phyloP scores from a whole-genome alignment of 1,140 invertebrate genomes.

The Hydropsyche tenuis region DNA sequence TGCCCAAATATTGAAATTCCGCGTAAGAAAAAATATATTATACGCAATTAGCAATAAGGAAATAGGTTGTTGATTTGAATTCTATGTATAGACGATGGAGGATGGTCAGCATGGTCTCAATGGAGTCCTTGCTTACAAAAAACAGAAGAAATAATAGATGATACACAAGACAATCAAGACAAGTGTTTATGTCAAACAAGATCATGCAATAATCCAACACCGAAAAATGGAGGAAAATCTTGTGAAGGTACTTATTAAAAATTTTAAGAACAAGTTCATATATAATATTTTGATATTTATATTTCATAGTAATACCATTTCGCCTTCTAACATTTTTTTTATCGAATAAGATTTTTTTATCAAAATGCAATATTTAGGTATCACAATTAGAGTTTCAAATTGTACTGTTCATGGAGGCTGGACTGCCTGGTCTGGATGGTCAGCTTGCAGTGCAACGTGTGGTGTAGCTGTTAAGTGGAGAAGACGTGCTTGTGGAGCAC shows the following conservation, averaged over 20 bases:
- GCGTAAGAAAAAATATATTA: constrained; percentile 8
- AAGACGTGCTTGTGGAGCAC: constrained; percentile 79
- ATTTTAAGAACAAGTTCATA: constrained; percentile 35
- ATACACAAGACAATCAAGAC: constrained; percentile 61
- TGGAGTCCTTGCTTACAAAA: constrained; percentile 70
- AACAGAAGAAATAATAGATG: constrained; percentile 52
- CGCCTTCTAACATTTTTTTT: too few relatives aligned
- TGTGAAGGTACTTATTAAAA: constrained; percentile 70
- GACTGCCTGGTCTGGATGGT: constrained; percentile 88
- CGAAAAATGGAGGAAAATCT: constrained; percentile 74
- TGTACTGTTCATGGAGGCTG: constrained; percentile 86
- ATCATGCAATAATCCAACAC: constrained; percentile 82
- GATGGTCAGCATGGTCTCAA: constrained; percentile 75
- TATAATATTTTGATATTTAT: not conserved
- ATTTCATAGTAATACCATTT: not conserved
- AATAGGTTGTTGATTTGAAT: too few relatives aligned
- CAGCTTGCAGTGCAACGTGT: constrained; percentile 73
- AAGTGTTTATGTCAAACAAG: constrained; percentile 80
- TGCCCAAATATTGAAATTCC: constrained; percentile 71
- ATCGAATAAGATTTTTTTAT: too few relatives aligned
- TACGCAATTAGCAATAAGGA: not conserved
- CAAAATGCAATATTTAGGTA: too few relatives aligned
- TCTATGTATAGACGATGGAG: constrained; percentile 70
- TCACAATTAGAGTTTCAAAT: constrained; percentile 71
- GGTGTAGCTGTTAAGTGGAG: constrained; percentile 83